Percentiles rank a stretch among this genome's conserved stretches.
These are phyloP conservation scores for Tachycineta bicolor DNA, from an alignment of 2,113 vertebrate genomes.

Conservation along the genomic window DNA sequence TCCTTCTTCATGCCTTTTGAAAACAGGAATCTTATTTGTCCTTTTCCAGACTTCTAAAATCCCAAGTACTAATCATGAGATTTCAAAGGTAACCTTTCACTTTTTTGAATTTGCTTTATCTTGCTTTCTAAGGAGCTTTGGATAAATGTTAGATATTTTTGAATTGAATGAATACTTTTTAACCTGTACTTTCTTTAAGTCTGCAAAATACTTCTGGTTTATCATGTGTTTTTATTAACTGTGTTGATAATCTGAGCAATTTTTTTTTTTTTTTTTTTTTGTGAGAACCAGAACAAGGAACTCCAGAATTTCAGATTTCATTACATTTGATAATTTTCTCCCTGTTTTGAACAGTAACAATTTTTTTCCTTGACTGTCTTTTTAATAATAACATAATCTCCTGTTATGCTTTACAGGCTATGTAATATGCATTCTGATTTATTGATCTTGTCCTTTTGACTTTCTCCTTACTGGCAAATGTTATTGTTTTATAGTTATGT, in stretches of 20 bases:
- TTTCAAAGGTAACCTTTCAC: slow-evolving; percentile 13
- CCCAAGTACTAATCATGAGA: not conserved
- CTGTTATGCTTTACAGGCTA: not conserved
- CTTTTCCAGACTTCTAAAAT: not conserved
- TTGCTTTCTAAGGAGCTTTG: not conserved
- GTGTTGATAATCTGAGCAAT: not conserved
- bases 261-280: no score
- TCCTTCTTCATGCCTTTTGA: not conserved
- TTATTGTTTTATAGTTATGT: not conserved
- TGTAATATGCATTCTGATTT: not conserved
- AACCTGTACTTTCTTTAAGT: not conserved
- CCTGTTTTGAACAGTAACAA: not conserved
- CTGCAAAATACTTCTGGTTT: not conserved
- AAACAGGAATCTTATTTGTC: not conserved
- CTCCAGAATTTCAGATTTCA: not conserved
- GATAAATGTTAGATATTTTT: not conserved
- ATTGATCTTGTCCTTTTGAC: not conserved
- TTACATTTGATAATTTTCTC: not conserved
- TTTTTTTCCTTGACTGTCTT: not conserved
- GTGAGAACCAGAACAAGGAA: not conserved
- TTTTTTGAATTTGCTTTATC: not conserved
- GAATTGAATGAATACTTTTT: not conserved
- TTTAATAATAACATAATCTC: not conserved
- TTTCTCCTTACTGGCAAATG: not conserved
- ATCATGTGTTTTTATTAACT: not conserved